These are phyloP conservation scores for Oscheius sp. DNA, from an alignment of 2,888 invertebrate species.

Conservation along the genomic window DNA sequence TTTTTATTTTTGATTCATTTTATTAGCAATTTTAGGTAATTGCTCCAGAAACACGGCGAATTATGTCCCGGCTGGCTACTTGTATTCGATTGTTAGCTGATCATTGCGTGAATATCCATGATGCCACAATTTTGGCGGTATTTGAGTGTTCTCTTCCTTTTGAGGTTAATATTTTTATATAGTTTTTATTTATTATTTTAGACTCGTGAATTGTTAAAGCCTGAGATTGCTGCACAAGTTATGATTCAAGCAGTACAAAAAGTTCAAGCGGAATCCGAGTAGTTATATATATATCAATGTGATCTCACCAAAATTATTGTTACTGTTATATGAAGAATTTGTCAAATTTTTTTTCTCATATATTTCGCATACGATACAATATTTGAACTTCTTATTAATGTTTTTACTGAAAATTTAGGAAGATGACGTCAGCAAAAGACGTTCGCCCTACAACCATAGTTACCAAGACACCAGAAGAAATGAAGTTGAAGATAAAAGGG, in stretches of 20 bases:
- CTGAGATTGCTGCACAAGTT: conserved; percentile 55
- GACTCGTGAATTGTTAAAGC: conserved; percentile 48
- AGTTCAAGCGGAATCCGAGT: conserved; percentile 37
- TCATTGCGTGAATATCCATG: conserved; percentile 89
- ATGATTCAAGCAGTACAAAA: conserved; percentile 47
- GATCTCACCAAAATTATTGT: neutral
- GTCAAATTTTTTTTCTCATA: neutral
- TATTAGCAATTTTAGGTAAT: conserved; percentile 78
- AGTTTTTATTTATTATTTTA: conserved; percentile 28
- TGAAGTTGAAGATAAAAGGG: conserved; percentile 20
- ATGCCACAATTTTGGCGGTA: conserved; percentile 87
- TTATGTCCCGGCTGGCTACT: conserved; percentile 89
- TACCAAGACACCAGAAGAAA: conserved; percentile 17
- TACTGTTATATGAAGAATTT: conserved; percentile 8
- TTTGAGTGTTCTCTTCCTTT: conserved; percentile 83
- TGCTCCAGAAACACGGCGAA: conserved; percentile 82
- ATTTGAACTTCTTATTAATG: neutral
- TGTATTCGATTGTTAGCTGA: conserved; percentile 88
- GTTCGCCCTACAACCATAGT: conserved; percentile 15
- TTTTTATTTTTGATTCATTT: conserved; percentile 1
- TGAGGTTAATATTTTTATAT: conserved; percentile 37
- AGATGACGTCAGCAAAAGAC: conserved; percentile 23
- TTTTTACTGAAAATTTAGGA: neutral
- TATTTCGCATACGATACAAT: conserved; percentile 1
- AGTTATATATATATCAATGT: neutral